Conservation (phyloP, 1,140 invertebrate species). For the Danaus melanippus region DNA sequence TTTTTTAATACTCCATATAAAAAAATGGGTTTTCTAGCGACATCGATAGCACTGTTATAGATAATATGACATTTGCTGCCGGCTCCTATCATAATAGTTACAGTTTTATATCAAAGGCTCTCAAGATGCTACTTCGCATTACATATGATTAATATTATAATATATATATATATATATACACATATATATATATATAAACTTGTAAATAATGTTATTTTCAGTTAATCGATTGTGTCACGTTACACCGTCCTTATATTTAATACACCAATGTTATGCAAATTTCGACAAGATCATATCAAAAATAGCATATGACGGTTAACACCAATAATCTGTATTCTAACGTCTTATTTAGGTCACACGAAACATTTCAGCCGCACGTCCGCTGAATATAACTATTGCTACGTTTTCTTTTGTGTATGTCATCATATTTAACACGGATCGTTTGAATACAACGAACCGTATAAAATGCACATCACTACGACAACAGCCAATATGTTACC, state of each 20-base stretch:
- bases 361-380: conserved; percentile 49
- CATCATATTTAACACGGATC: no score
- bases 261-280: conserved; percentile 64
- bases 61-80: conserved; percentile 36
- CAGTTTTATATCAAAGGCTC: conserved; percentile 49
- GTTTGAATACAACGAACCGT: conserved; percentile 21
- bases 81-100: conserved; percentile 33
- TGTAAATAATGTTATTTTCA: conserved; percentile 70
- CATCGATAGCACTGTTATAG: conserved; percentile 13
- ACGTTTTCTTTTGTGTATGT: conserved; percentile 9
- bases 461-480: conserved; percentile 23
- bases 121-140: conserved; percentile 59
- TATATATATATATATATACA: no score
- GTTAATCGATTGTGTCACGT: conserved; percentile 53
- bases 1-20: conserved; percentile 8
- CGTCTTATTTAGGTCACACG: conserved; percentile 52
- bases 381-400: conserved; percentile 52
- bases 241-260: conserved; percentile 41
- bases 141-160: conserved; percentile 46
- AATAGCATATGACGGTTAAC: conserved; percentile 65
- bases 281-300: conserved; percentile 72
- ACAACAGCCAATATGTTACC: not conserved
- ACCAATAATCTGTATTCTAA: conserved; percentile 60
- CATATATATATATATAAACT: no score
- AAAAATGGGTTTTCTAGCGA: conserved; percentile 18